Evolutionary conservation across 2,113 vertebrate genomes (phyloP).

Genomic region (Daphoenositta chrysoptera): DNA sequence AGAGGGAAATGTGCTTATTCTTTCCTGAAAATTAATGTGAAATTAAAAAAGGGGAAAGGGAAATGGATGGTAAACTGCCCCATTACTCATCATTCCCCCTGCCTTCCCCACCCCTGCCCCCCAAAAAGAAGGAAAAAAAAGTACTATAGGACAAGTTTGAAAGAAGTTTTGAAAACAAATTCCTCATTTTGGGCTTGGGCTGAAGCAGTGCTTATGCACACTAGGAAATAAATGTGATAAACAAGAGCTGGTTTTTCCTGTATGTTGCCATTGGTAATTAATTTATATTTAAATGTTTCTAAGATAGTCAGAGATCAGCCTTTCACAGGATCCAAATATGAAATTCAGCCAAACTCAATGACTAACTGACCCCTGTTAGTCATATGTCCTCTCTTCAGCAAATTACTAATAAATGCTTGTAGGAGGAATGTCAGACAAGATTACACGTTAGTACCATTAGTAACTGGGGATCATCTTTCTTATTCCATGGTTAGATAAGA

Average conservation of each 20-base stretch:
- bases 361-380: background rate
- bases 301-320: background rate
- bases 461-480: background rate
- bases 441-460: background rate
- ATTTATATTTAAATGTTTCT: background rate
- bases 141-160: background rate
- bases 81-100: background rate
- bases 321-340: background rate
- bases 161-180: background rate
- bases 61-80: background rate
- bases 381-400: background rate
- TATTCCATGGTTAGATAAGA: background rate
- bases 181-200: background rate
- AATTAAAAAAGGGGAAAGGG: background rate
- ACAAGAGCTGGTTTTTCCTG: background rate
- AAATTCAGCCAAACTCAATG: background rate
- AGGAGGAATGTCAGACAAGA: background rate
- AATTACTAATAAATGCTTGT: background rate
- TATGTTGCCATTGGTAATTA: background rate
- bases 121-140: background rate
- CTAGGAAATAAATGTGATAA: background rate
- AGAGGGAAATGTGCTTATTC: background rate
- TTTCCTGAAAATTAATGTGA: background rate
- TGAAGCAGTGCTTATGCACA: background rate
- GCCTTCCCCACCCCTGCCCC: accelerated